Evolutionary conservation across 1,140 invertebrate species (phyloP), one percentile per base, ranked within the genome.

Genomic region (Eriosoma lanigerum): DNA sequence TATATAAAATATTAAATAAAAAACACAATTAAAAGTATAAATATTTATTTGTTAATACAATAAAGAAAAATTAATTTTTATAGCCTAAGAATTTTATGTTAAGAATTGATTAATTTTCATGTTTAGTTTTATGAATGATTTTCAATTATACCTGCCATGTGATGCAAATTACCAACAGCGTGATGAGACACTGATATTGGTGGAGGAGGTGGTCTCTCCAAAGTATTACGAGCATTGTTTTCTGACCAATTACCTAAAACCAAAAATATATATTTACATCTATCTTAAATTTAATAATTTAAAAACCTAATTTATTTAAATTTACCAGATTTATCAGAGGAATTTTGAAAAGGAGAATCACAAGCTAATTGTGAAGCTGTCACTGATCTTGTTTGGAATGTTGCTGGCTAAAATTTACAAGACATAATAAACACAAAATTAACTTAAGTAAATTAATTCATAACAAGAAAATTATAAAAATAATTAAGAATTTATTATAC

Each of bases 321-420:
- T 15, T 86, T 85, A 93, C 91, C 91, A 87, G 90, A 88, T 82
- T 89, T 88, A 82, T 90, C 89, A 81, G 92, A 90, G 85, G 92
- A 92, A 76, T 90, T 89, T 86, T 93, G 93, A 82, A 92, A 91
- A 21, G 93, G 93, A 46, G 93, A 93, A 85, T 94, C 93, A 1
- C 92, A 94, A 76, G 93, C 93, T 46, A 96, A 85, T 86, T 96
- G 94, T 15, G 94, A 95, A 62, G 94, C 94, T 1, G 94, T 96
- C 2, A 96, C 94, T 68, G 93, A 94, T 84, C 94, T 90, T 12
- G 94, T 96, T 87, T 96, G 94, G 81, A 96, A 88, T 10, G 94
- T 96, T 83, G 89, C 89, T 87, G 89, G 83, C 38, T 85, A 85
- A 82, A 82, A 54, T 82, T 81, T 52, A 54, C 66, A 81, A 56